These are phyloP conservation scores for Diacarnus erythraeanus DNA, from an alignment of 37 sponge, comb jelly and placozoan genomes.

Conservation along the genomic window DNA sequence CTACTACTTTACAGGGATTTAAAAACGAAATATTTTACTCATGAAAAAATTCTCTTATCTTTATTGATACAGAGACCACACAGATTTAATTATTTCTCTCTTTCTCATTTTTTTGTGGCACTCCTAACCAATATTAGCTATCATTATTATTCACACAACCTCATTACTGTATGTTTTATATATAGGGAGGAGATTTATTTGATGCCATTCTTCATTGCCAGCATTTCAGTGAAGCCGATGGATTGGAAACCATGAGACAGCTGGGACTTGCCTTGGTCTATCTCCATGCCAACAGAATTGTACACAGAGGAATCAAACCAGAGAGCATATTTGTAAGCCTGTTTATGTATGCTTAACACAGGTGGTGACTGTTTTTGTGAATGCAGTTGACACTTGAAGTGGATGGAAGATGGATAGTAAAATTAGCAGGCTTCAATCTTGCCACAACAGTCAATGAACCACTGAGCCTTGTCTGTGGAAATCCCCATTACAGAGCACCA, in stretches of 20 bases:
- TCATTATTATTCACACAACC: too few relatives aligned
- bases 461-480: constrained; percentile 72
- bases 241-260: constrained; percentile 43
- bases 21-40: too few relatives aligned
- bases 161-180: not conserved
- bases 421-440: constrained; percentile 75
- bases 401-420: constrained; percentile 49
- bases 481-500: constrained; percentile 72
- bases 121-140: too few relatives aligned
- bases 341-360: not conserved
- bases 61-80: too few relatives aligned
- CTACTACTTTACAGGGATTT: too few relatives aligned
- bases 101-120: not conserved
- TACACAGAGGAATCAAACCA: constrained; percentile 75
- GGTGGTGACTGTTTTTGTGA: not conserved
- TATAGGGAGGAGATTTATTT: constrained; percentile 77
- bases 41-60: too few relatives aligned
- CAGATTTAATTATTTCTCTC: too few relatives aligned
- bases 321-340: constrained; percentile 85
- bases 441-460: constrained; percentile 70
- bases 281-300: constrained; percentile 77
- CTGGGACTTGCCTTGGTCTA: constrained; percentile 81
- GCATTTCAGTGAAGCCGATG: constrained; percentile 58
- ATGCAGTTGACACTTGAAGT: constrained; percentile 2
- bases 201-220: constrained; percentile 69